Conservation (phyloP, 2,113 vertebrate genomes). For the Elgaria multicarinata region DNA sequence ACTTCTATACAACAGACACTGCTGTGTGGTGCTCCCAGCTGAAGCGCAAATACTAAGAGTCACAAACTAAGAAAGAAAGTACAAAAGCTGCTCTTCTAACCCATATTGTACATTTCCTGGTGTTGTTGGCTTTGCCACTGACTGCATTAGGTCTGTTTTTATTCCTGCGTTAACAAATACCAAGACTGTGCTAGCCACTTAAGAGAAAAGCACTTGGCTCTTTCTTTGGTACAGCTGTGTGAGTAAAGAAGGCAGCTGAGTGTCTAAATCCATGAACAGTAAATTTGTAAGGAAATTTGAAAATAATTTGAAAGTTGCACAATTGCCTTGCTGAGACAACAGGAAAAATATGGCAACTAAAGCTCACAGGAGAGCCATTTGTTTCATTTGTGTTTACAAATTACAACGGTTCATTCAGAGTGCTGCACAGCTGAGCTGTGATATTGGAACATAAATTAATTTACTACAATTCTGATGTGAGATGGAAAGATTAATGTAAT, state of each 20-base stretch:
- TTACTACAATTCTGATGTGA: constrained; percentile 33
- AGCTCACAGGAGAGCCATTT: background rate
- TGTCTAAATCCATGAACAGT: background rate
- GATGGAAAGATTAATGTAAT: constrained; percentile 50
- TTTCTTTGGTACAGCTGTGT: constrained; percentile 14
- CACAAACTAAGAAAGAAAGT: background rate
- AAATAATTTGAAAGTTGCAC: constrained; percentile 18
- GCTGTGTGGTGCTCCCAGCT: background rate
- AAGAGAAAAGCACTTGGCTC: background rate
- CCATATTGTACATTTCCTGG: background rate
- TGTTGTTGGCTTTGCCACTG: background rate
- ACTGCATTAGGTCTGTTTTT: background rate
- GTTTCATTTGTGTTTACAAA: constrained; percentile 50
- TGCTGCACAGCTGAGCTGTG: constrained; percentile 33
- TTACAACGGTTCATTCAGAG: constrained; percentile 45
- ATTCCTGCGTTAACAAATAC: constrained; percentile 10
- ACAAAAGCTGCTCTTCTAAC: background rate
- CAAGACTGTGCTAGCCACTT: background rate
- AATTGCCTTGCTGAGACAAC: constrained; percentile 33
- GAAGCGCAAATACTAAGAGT: background rate
- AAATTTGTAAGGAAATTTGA: constrained; percentile 30
- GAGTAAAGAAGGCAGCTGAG: background rate
- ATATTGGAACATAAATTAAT: constrained; percentile 38
- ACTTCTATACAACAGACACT: background rate
- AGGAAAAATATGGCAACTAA: constrained; percentile 28